Conservation (phyloP, 2,113 vertebrate genomes). For the Gymnobelideus leadbeateri region DNA sequence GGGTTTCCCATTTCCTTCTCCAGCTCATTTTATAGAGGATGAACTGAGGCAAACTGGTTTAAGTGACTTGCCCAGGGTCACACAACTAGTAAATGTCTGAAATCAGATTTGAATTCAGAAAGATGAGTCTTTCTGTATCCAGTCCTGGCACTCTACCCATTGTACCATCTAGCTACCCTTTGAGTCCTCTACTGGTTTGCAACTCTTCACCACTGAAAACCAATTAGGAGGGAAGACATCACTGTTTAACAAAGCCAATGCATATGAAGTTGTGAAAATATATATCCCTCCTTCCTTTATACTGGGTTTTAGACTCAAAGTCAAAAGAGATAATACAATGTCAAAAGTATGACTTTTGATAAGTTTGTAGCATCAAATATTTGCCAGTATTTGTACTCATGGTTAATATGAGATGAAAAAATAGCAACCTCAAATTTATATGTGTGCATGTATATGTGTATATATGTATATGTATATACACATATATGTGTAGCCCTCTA, state of each 20-base stretch:
- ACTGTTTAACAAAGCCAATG: background rate
- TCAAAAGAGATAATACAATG: background rate
- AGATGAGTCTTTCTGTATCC: too few relatives aligned
- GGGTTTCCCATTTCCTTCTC: background rate
- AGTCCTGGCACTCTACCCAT: background rate
- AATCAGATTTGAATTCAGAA: too few relatives aligned
- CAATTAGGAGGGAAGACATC: background rate
- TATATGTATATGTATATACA: too few relatives aligned
- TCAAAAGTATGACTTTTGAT: background rate
- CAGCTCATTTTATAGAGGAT: background rate
- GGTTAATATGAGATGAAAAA: background rate
- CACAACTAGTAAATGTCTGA: background rate
- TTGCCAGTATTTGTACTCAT: background rate
- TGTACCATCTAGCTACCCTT: background rate
- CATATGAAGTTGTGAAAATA: background rate
- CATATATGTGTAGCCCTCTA: background rate
- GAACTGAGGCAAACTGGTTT: background rate
- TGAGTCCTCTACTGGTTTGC: background rate
- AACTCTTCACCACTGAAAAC: background rate
- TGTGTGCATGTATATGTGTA: background rate
- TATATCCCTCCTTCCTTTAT: background rate
- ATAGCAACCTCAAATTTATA: background rate
- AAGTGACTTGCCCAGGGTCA: background rate
- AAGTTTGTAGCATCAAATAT: background rate
- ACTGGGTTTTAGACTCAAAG: background rate